These are phyloP conservation scores for Rhodophaea formosa DNA, from an alignment of 2,888 invertebrate species.

Conservation along the genomic window DNA sequence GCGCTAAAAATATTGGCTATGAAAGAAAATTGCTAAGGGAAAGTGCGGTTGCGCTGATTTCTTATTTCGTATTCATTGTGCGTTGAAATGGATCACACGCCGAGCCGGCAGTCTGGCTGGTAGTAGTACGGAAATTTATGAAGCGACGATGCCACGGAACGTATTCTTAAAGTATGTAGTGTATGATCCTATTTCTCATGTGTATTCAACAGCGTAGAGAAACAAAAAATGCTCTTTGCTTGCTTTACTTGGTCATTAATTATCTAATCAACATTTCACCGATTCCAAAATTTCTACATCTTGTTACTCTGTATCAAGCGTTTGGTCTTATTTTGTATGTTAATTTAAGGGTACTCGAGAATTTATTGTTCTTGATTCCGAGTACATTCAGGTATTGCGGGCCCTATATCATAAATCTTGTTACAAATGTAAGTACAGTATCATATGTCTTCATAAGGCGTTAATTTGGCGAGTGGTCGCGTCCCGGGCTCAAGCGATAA, in stretches of 20 bases:
- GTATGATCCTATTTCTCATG: background rate
- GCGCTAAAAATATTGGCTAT: constrained; percentile 65
- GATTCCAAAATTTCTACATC: no score
- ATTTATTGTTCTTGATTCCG: constrained; percentile 7
- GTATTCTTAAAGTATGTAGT: constrained; percentile 16
- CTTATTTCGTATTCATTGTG: constrained; percentile 76
- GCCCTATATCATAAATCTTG: constrained; percentile 41
- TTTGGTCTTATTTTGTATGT: background rate
- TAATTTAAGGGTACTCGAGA: background rate
- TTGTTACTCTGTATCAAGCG: background rate
- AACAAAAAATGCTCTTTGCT: no score
- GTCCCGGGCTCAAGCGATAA: constrained; percentile 55
- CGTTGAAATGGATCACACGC: constrained; percentile 66
- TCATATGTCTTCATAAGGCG: constrained; percentile 67
- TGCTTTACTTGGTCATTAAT: no score
- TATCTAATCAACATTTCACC: no score
- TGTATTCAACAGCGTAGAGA: no score
- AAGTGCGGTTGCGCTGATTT: constrained; percentile 74
- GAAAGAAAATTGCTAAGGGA: constrained; percentile 70
- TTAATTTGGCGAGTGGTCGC: constrained; percentile 60
- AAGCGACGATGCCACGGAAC: constrained; percentile 21
- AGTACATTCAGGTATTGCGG: constrained; percentile 14
- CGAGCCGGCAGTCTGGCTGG: constrained; percentile 40
- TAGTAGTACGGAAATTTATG: constrained; percentile 37
- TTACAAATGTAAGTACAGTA: constrained; percentile 40